Evolutionary conservation across 2,888 invertebrate genomes (phyloP), one percentile per base, ranked within the genome.

Genomic region (Dastarcus helophoroides): DNA sequence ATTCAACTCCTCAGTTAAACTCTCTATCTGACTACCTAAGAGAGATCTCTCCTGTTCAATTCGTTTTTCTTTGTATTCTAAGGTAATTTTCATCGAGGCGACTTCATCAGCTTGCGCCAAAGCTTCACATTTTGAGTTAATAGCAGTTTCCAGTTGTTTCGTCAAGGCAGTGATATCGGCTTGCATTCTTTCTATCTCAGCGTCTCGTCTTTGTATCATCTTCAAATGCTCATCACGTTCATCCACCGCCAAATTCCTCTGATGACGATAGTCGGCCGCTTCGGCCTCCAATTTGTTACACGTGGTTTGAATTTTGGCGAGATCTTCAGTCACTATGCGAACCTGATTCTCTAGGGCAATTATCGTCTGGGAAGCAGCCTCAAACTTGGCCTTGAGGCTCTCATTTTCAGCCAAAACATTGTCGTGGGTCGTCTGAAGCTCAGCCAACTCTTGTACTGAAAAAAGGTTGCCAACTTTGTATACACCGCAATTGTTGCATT

Each of bases 101-200:
- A 86, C 70, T 62, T 89, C 89, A 58, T 88, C 84, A 35, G 78
- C 68, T 41, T 80, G 72, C 4, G 79, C 75, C 28, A 88, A 58
- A 1, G 85, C 84, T 60, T 88, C 83, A 63, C 84, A 86, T 64
- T 89, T 90, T 2, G 81, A 73, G 44, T 76, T 72, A 37, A 85
- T 77, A 12, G 88, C 80, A 28, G 69, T 58, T 44, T 79, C 73
- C 17, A 91, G 58, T 58, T 88, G 85, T 43, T 73, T 70, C n/a
- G 79, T 73, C 30, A 86, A 62, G 2, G 73, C 64, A 25, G 68
- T 64, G 38, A 84, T 62, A 55, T 81, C 86, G 3, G 72, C 65
- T 44, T 75, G 76, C 35, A 84, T 58, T 29, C 79, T 68, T 52
- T 83, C 80, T 22, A 84, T 59, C 65, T 88, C 84, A 1, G 69